Evolutionary conservation across 2,797 vertebrate species (phyloP), one percentile per base, ranked within the genome.

Genomic region (Gallinago solitaria): DNA sequence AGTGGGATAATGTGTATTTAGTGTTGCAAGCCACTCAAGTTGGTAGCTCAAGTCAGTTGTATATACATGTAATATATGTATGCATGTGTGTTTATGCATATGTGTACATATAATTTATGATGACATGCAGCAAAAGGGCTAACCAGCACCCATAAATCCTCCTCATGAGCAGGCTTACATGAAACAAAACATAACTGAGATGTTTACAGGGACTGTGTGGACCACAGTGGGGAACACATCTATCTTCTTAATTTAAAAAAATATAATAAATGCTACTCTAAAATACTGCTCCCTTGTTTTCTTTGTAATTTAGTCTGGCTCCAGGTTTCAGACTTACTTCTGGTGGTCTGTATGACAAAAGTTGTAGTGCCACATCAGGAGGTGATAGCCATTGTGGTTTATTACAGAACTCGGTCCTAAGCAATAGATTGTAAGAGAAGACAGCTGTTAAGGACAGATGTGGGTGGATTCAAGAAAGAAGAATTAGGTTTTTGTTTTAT

Each of bases 271-370:
- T 43, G 5, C n/a, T 70, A 43, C 39, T 80, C 50, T 93, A 89
- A 95, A 97, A 87, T 87, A 94, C 54, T 73, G 28, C 61, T 95
- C 89, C 85, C 82, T 90, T 8, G 23, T 75, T 84, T 27, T 67
- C 60, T 39, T 18, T 1, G 14, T 90, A 83, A 89, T 64, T 93
- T 54, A 80, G 48, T 35, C 65, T 87, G 93, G 60, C 87, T 96
- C 75, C 73, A 75, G 12, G 37, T 78, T 87, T 78, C 69, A 73
- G 70, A 64, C 67, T 85, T 74, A 56, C 20, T 87, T 89, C 56
- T 80, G 50, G 32, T 89, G 39, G 69, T 50, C 57, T 10, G 1
- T 13, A 16, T 59, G 68, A 83, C 74, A 89, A 54, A 45, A 51
- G 47, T 80, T 69, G 57, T 43, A 69, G 89, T 60, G 76, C 43